A percentile compares a stretch with the other conserved stretches of the same genome.
Conservation (phyloP, 2,113 vertebrate species). For the Pollachius pollachius region DNA sequence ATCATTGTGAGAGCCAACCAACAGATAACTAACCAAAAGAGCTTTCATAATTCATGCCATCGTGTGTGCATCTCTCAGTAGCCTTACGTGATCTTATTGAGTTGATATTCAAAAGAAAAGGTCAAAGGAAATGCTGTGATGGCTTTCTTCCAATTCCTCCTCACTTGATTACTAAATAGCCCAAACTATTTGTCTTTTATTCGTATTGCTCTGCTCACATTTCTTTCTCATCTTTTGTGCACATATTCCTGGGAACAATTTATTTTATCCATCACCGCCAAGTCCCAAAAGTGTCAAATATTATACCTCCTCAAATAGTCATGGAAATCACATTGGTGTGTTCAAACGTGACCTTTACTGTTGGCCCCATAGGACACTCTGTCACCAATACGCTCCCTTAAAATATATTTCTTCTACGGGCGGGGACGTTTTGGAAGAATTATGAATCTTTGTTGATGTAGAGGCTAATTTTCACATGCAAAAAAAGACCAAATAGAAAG, state of each 20-base stretch:
- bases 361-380: slow-evolving; percentile 49
- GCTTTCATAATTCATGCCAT: neutral
- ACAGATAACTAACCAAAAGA: no score
- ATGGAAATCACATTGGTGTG: slow-evolving; percentile 49
- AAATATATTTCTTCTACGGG: slow-evolving; percentile 21
- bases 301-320: slow-evolving; percentile 48
- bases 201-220: neutral
- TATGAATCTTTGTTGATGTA: neutral
- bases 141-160: slow-evolving; percentile 5
- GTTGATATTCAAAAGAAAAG: slow-evolving; percentile 39
- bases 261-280: slow-evolving; percentile 26
- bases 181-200: neutral
- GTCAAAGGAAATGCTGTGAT: slow-evolving; percentile 21
- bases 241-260: slow-evolving; percentile 25
- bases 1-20: no score
- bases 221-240: slow-evolving; percentile 25
- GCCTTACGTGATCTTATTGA: slow-evolving; percentile 14
- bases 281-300: slow-evolving; percentile 47
- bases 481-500: neutral
- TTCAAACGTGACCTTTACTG: slow-evolving; percentile 53
- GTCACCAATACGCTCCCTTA: slow-evolving; percentile 59
- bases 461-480: neutral
- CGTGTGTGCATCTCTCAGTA: slow-evolving; percentile 6
- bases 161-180: slow-evolving; percentile 13
- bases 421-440: slow-evolving; percentile 35